Evolutionary conservation across 2,113 vertebrate genomes (phyloP).

Genomic region (Stegastes partitus): DNA sequence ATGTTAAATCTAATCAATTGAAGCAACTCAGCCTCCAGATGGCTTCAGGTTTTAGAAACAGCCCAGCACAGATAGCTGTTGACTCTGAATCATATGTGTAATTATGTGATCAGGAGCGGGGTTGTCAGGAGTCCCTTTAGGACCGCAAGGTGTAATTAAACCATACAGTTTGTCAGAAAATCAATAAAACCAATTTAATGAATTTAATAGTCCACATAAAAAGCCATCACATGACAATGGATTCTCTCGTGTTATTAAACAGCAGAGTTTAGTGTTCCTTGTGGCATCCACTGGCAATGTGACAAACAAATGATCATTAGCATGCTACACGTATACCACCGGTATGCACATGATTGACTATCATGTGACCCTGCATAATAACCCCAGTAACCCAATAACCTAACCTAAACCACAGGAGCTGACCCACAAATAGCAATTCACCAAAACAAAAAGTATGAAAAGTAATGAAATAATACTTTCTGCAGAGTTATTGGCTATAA

Average conservation of each 20-base stretch:
- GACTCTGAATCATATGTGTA: constrained; percentile 4
- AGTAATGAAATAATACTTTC: background rate
- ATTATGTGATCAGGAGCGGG: constrained; percentile 33
- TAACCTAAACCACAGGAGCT: background rate
- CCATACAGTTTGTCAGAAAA: constrained; percentile 51
- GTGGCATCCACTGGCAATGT: constrained; percentile 5
- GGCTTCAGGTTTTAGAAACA: background rate
- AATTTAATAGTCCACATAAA: constrained; percentile 49
- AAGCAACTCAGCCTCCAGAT: constrained; percentile 7
- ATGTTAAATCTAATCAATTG: background rate
- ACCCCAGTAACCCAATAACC: background rate
- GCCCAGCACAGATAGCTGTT: background rate
- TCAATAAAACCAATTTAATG: constrained; percentile 64
- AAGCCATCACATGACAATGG: constrained; percentile 49
- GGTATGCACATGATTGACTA: background rate
- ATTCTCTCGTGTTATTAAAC: constrained; percentile 32
- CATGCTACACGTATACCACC: background rate
- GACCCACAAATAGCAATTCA: no score
- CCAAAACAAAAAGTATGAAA: background rate
- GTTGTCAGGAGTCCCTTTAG: constrained; percentile 17
- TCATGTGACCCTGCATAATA: background rate
- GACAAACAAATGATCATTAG: constrained; percentile 14
- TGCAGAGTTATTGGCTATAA: no score
- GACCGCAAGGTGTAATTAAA: constrained; percentile 48
- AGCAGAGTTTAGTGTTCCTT: constrained; percentile 11